Evolutionary conservation across 2,113 vertebrate species (phyloP), one percentile per base, ranked within the genome.

Genomic region (Anguilla japonica): DNA sequence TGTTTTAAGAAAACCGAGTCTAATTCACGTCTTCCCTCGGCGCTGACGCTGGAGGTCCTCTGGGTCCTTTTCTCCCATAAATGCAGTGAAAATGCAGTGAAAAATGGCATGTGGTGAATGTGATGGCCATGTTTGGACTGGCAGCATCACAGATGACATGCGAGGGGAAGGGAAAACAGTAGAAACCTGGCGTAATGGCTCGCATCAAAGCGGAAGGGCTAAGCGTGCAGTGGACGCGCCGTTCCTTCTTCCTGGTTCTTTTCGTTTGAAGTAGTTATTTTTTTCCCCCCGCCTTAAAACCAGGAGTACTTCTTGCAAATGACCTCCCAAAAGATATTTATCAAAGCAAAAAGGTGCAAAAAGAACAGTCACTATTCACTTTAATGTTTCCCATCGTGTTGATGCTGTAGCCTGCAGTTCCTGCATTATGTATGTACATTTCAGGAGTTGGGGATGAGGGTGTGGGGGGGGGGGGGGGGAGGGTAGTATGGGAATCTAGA

Each of bases 351-450:
- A 92, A 93, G 92, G 91, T 93, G 92, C 92, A 91, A 94, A 94
- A 95, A 91, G 91, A 94, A 88, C 87, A 92, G 92, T 93, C 93
- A 87, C 53, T 89, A 92, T 96, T 95, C 87, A 84, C 94, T 96
- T 95, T 96, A 95, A 96, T 95, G 96, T 95, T 95, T 93, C 22
- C 90, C 89, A 91, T 85, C 94, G 95, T 94, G 94, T 93, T 95
- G 93, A 95, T 94, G 93, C 94, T 94, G 92, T 95, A 95, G 95
- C 95, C 94, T 95, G 92, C 92, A 95, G 94, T 96, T 95, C 93
- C 96, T 94, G 95, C 95, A 96, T 96, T 96, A 96, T 96, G 96
- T 95, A 96, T 96, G 95, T 97, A 95, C 95, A 92, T 94, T 96
- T 95, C 39, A 43, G 41, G 93, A 63, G 63, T 41, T 53, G 1